Conservation (phyloP, 2,888 invertebrate species). For the Gortyna flavago region DNA sequence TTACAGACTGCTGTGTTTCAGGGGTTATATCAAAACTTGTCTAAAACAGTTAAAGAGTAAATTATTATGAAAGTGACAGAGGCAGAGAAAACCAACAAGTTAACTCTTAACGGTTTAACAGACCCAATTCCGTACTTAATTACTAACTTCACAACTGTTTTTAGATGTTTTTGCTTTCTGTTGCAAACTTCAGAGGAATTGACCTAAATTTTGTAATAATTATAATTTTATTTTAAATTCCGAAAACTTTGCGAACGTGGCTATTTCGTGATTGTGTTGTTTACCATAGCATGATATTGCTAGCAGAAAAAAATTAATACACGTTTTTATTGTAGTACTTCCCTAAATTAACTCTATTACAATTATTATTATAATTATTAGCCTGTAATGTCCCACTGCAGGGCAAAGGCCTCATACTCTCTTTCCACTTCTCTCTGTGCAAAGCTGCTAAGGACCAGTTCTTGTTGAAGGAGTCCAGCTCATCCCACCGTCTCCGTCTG, state of each 20-base stretch:
- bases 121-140: constrained; percentile 56
- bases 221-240: constrained; percentile 56
- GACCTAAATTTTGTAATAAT: constrained; percentile 59
- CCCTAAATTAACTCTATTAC: not conserved
- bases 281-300: constrained; percentile 24
- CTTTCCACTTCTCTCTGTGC: too few relatives aligned
- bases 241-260: constrained; percentile 11
- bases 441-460: too few relatives aligned
- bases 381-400: too few relatives aligned
- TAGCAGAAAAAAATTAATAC: not conserved
- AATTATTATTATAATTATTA: too few relatives aligned
- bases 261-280: constrained; percentile 29
- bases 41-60: constrained; percentile 45
- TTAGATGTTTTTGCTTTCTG: constrained; percentile 62
- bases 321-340: not conserved
- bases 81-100: constrained; percentile 41
- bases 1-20: constrained; percentile 28
- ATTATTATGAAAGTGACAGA: constrained; percentile 49
- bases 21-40: constrained; percentile 47
- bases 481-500: too few relatives aligned
- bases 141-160: constrained; percentile 58
- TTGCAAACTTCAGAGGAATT: constrained; percentile 33
- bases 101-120: constrained; percentile 48
- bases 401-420: too few relatives aligned
- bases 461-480: too few relatives aligned